Evolutionary conservation across 2,113 vertebrate species (phyloP).

Genomic region (Genyomyrus donnyi): DNA sequence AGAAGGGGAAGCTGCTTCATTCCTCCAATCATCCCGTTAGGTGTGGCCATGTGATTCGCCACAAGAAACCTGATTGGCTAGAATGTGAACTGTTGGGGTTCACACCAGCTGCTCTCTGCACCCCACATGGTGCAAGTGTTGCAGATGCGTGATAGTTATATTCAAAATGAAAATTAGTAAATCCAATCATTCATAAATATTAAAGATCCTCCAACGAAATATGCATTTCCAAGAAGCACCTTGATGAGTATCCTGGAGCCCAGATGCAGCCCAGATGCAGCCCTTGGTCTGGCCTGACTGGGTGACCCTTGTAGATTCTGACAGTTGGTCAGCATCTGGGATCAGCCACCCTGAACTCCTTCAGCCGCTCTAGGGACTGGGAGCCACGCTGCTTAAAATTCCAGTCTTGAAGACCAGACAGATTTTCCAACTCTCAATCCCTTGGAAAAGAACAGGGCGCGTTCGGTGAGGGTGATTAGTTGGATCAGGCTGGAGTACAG

Average conservation of each 20-base stretch:
- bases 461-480: neutral
- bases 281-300: neutral
- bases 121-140: neutral
- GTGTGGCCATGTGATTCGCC: neutral
- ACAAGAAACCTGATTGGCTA: neutral
- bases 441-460: neutral
- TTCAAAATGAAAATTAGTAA: neutral
- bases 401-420: neutral
- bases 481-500: neutral
- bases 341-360: neutral
- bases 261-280: neutral
- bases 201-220: neutral
- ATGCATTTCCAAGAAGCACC: neutral
- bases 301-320: neutral
- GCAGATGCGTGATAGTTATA: neutral
- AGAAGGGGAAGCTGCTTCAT: neutral
- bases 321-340: neutral
- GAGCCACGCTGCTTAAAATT: neutral
- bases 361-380: neutral
- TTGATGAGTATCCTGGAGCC: neutral
- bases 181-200: neutral
- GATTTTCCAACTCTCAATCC: neutral
- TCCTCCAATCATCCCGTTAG: neutral
- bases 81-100: neutral
- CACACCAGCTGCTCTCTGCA: neutral